Conservation (phyloP, 2,797 vertebrate genomes). For the Acrossocheilus wenchowensis region DNA sequence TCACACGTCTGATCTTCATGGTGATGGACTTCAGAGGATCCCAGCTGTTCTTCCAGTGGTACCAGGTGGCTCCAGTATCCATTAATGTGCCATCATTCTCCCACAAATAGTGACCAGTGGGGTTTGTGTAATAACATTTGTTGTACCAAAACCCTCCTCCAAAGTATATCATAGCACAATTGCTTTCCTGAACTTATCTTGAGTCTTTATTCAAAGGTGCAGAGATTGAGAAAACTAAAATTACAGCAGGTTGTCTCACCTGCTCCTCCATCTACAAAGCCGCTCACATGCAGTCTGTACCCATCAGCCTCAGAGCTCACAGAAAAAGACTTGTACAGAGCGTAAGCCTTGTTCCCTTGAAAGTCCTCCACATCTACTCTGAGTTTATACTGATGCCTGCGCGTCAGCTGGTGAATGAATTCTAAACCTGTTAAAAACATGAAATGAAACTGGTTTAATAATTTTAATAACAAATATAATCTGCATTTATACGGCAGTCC, state of each 20-base stretch:
- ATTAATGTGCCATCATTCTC: accelerated
- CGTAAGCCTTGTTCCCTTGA: background rate
- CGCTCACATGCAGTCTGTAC: background rate
- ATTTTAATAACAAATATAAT: too few species aligned
- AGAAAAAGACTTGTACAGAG: background rate
- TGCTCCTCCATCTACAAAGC: background rate
- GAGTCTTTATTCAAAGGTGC: slow-evolving; percentile 4
- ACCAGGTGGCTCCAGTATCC: accelerated
- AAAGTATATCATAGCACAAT: accelerated
- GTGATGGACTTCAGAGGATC: background rate
- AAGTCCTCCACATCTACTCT: background rate
- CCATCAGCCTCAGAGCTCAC: background rate
- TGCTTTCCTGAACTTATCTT: accelerated
- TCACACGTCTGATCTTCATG: background rate
- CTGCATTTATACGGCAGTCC: background rate
- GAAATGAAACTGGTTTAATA: background rate
- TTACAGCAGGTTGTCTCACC: background rate
- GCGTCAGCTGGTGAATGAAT: background rate
- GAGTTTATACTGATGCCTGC: background rate
- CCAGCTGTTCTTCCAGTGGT: accelerated
- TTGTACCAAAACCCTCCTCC: background rate
- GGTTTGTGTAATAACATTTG: accelerated
- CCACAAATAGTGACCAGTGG: background rate
- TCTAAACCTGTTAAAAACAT: background rate
- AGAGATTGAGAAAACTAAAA: too few species aligned